phyloP scores from a whole-genome alignment of 2,797 vertebrate species.

The Spea hammondii region DNA sequence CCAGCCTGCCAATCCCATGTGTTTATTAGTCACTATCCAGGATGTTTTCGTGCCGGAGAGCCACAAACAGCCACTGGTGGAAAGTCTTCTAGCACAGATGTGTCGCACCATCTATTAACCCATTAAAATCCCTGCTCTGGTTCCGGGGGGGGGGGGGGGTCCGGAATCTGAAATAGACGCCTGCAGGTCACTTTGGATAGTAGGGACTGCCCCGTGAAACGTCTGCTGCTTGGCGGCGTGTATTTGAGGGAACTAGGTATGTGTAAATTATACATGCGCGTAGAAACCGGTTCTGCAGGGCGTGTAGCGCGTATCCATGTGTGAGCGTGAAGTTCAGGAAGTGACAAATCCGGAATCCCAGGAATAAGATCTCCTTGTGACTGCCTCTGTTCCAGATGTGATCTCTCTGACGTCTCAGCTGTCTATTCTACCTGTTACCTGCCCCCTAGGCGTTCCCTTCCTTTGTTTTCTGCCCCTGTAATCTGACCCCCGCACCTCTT shows the following conservation, averaged over 20 bases:
- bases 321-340: slow-evolving; percentile 14
- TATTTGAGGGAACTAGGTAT: neutral
- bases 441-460: neutral
- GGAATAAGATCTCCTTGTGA: neutral
- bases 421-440: neutral
- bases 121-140: neutral
- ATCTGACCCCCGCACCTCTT: neutral
- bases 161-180: neutral
- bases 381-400: slow-evolving; percentile 2
- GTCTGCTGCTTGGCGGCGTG: too few relatives aligned
- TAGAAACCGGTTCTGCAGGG: slow-evolving; percentile 39
- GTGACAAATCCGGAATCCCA: slow-evolving; percentile 13
- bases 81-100: too few relatives aligned
- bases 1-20: too few relatives aligned
- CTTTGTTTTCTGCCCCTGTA: neutral
- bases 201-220: neutral
- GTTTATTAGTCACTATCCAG: too few relatives aligned
- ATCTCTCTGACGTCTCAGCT: slow-evolving; percentile 23
- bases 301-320: slow-evolving; percentile 7
- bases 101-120: too few relatives aligned
- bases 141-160: neutral
- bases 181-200: neutral
- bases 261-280: neutral
- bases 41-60: too few relatives aligned
- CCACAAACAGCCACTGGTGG: too few relatives aligned